Base-by-base conservation (phyloP, 2,113 vertebrate species). In the Bos indicus region DNA sequence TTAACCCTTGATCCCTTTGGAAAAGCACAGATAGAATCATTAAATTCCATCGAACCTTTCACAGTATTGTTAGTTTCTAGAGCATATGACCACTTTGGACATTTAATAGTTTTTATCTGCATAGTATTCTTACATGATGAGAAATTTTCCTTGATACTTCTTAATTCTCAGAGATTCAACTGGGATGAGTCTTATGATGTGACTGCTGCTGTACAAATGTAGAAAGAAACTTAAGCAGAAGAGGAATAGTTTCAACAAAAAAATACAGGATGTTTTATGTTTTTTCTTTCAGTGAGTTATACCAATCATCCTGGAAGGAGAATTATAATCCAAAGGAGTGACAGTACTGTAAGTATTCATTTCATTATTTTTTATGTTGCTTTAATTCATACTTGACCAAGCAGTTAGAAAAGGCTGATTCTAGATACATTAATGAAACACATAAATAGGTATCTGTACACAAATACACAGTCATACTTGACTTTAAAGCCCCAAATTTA, bases 321-420 rank as follows among this genome's bases (percentile, higher is more conserved):
- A 97, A 94, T 57, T 91, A 80, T 33, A 85, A 88, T 80, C 33
- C 40, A 95, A 97, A 95, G 21, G 52, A 95, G 33, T 91, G n/a
- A 82, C 67, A 62, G 51, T 78, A 64, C 40, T 95, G 12, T 91
- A 93, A 95, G 88, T 93, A 83, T 89, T 91, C 28, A 85, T 83
- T 62, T 60, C 14, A 62, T 93, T 85, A 59, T 95, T 92, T 95
- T 94, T 80, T 83, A 30, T 74, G 36, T 97, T 60, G 43, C 62
- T 97, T 97, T 93, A 96, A 92, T 95, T 94, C n/a, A 93, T 56
- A 93, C 26, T 94, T 48, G 40, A 51, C 51, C 30, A 21, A 95
- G 59, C 43, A 94, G 19, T 97, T 95, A 90, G 16, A 93, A 94
- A 92, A 95, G 71, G 2, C 80, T 90, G 56, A 77, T 36, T 85